Conservation (phyloP, 1,140 invertebrate species). For the Trichogramma pretiosum region DNA sequence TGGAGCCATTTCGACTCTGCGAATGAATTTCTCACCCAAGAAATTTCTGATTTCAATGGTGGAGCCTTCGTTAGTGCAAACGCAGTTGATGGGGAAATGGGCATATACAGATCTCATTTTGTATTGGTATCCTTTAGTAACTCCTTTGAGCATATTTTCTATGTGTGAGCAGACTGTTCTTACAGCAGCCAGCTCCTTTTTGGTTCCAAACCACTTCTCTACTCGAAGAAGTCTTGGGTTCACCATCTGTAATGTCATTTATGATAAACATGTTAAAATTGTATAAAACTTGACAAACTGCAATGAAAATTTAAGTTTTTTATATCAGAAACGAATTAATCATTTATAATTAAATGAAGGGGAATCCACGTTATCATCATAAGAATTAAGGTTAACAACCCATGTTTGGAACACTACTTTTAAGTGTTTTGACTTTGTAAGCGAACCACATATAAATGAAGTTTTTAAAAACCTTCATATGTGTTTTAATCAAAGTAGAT, state of each 20-base stretch:
- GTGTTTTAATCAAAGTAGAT: too few relatives aligned
- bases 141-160: slow-evolving; percentile 97
- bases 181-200: slow-evolving; percentile 95
- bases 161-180: slow-evolving; percentile 98
- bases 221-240: slow-evolving; percentile 69
- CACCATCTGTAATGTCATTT: slow-evolving; percentile 50
- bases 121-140: slow-evolving; percentile 92
- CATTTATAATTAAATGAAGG: slow-evolving; percentile 44
- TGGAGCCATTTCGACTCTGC: slow-evolving; percentile 87
- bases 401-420: too few relatives aligned
- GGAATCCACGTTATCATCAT: slow-evolving; percentile 41
- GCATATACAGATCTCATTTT: slow-evolving; percentile 99
- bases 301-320: too few relatives aligned
- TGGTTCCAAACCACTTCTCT: slow-evolving; percentile 98
- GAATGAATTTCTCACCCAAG: slow-evolving; percentile 95
- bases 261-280: too few relatives aligned
- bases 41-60: slow-evolving; percentile 98
- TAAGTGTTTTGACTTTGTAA: too few relatives aligned
- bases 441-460: too few relatives aligned
- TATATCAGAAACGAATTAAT: too few relatives aligned
- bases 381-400: too few relatives aligned
- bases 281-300: too few relatives aligned
- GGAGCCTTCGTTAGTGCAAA: slow-evolving; percentile 82
- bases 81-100: slow-evolving; percentile 99
- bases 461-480: too few relatives aligned